Base-by-base conservation (phyloP, 2,113 vertebrate genomes). In the Macrotus californicus region DNA sequence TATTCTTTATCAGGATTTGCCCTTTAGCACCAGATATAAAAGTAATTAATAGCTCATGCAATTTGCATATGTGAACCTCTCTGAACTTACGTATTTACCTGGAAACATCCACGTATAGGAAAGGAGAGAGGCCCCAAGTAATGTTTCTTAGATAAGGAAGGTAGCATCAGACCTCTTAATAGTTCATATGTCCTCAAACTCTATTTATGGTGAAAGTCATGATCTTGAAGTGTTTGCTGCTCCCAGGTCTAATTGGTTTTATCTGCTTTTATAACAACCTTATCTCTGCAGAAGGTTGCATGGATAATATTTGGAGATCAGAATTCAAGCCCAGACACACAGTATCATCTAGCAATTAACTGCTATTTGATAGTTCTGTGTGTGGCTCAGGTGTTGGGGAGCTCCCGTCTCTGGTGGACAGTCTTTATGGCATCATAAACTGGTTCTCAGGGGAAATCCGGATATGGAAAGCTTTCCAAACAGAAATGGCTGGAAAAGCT, bases 381-480 rank as follows among this genome's bases (percentile, higher is more conserved):
- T 98, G 97, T 97, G 97, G 94, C 97, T 98, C 97, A 98, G 98
- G 97, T 98, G 97, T 97, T 3, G 26, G 95, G 95, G 95, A 97
- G 89, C 97, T 98, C 96, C 97, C 0, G 3, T 96, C 96, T 98
- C 97, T 97, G 95, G 96, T 89, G 97, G 96, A 97, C 97, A 96
- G 97, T 98, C 98, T 98, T 98, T 98, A 98, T 97, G 97, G 98
- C 96, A 97, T 97, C 97, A 96, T 98, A 97, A 98, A 98, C 96
- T 72, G 79, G 93, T 98, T 98, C 98, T 97, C 98, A 34, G 85
- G 98, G 98, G 98, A 98, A 98, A 98, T 98, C 95, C 97, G 43
- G 94, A 92, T 97, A 92, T 96, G 89, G 97, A 98, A 97, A 91
- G 87, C 96, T 97, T 98, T 98, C 91, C 0, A 2, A 98, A 97